Base-by-base conservation (phyloP, 2,888 invertebrate species). In the Pharmacophagus antenor region DNA sequence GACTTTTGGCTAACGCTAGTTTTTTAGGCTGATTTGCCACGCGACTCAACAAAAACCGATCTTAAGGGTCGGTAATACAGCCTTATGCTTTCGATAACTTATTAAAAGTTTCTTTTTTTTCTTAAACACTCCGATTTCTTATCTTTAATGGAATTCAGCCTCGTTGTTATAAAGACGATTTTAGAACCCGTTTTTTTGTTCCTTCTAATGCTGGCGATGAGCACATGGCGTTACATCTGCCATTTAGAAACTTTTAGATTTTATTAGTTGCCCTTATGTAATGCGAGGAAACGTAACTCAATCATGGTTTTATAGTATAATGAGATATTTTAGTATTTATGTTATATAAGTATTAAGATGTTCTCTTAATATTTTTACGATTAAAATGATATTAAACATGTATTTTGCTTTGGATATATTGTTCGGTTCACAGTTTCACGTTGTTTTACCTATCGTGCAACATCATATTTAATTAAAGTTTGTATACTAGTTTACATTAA, bases 181-280 rank as follows among this genome's bases (percentile, higher is more conserved):
- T 57, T 55, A 55, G 53, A 62, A 57, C 47, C 57, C 41, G 56
- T 63, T 44, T 65, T 70, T 70, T 70, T 72, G 70, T 72, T 72
- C 70, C 73, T 72, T 72, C 70, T 74, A 74, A 76, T 64, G 63
- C 65, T 61, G 62, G 63, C 63, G 60, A 65, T 58, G 55, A 65
- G 65, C 76, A 74, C 67, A 72, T 72, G 73, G 70, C 67, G 67
- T 67, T 61, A 66, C 80, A 79, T 78, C 80, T 80, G 80, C 73
- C 67, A 56, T 54, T 61, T 56, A 47, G 53, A 56, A 56, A 52
- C 22, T 61, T 48, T 61, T 56, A 17, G 17, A 46, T 12, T 41
- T 61, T 60, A 51, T 46, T 56, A 27, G n/a, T 18, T 56, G 17
- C 41, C 18, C 47, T 56, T 56, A 61, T 47, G 47, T 51, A 60